These are phyloP conservation scores for Chrysolina oricalcia DNA, from an alignment of 2,888 invertebrate genomes.

Conservation along the genomic window DNA sequence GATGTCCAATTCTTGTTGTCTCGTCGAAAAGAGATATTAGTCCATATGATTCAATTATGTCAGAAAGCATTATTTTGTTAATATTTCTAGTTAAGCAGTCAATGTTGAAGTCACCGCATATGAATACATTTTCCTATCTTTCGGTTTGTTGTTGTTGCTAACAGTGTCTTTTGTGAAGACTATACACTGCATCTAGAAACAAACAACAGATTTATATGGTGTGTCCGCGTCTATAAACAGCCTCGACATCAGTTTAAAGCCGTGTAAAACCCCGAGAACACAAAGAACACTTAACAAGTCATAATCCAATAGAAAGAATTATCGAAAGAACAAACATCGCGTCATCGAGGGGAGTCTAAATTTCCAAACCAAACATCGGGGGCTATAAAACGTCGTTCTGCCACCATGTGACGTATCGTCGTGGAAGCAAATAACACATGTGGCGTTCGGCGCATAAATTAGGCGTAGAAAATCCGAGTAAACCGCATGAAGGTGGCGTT, in stretches of 20 bases:
- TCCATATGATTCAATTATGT: too few species aligned
- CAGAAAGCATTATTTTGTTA: too few species aligned
- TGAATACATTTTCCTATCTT: too few species aligned
- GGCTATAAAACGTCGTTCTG: conserved; percentile 35
- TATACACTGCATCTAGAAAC: too few species aligned
- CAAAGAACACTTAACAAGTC: conserved; percentile 51
- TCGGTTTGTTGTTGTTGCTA: too few species aligned
- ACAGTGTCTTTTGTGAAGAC: too few species aligned
- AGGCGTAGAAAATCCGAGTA: conserved; percentile 67
- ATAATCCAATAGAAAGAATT: conserved; percentile 52
- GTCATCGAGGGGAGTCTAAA: conserved; percentile 48
- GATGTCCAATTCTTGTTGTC: too few species aligned
- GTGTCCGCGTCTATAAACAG: not conserved
- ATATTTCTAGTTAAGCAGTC: too few species aligned
- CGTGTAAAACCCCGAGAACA: conserved; percentile 43
- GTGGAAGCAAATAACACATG: conserved; percentile 54
- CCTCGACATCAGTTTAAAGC: not conserved
- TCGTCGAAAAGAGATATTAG: too few species aligned
- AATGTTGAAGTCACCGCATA: too few species aligned
- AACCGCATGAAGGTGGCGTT: conserved; percentile 64
- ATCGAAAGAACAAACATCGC: conserved; percentile 44
- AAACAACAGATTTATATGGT: too few species aligned
- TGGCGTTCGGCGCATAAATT: conserved; percentile 65
- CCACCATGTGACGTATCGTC: conserved; percentile 63
- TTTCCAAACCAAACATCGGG: conserved; percentile 62